phyloP scores from a whole-genome alignment of 53 echinoderm and acorn worm species.

The Apostichopus leukothele region DNA sequence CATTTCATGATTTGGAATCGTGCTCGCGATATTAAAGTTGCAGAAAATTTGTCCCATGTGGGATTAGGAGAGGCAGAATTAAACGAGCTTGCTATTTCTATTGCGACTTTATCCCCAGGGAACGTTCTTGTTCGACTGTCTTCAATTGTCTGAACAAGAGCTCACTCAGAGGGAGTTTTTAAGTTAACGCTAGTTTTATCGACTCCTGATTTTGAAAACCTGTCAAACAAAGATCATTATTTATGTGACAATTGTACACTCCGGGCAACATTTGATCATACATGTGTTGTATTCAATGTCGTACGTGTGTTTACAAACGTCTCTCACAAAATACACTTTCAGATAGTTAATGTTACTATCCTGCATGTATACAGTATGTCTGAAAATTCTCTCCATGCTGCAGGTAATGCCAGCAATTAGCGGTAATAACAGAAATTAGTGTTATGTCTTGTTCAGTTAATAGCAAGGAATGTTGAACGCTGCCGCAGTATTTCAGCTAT shows the following conservation, averaged over 20 bases:
- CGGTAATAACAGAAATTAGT: constrained; percentile 10
- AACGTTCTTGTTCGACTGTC: neutral
- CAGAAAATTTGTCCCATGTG: neutral
- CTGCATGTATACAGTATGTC: neutral
- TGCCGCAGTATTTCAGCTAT: constrained; percentile 30
- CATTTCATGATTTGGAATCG: neutral
- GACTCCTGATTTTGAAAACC: neutral
- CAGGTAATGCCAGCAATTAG: neutral
- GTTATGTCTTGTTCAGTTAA: neutral
- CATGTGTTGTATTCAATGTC: neutral
- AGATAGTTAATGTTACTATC: neutral
- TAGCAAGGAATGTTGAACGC: constrained; percentile 35
- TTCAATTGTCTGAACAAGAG: neutral
- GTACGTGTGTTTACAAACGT: neutral
- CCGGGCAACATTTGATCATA: neutral
- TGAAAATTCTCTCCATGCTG: constrained; percentile 9
- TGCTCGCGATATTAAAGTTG: neutral
- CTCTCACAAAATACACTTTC: neutral
- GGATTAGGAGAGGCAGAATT: neutral
- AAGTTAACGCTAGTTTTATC: neutral
- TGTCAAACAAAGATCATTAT: constrained; percentile 6
- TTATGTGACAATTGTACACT: neutral
- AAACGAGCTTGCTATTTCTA: neutral
- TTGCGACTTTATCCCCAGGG: neutral
- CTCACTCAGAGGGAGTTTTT: neutral